Base-by-base conservation (phyloP, 2,113 vertebrate species). In the Vidua chalybeata region DNA sequence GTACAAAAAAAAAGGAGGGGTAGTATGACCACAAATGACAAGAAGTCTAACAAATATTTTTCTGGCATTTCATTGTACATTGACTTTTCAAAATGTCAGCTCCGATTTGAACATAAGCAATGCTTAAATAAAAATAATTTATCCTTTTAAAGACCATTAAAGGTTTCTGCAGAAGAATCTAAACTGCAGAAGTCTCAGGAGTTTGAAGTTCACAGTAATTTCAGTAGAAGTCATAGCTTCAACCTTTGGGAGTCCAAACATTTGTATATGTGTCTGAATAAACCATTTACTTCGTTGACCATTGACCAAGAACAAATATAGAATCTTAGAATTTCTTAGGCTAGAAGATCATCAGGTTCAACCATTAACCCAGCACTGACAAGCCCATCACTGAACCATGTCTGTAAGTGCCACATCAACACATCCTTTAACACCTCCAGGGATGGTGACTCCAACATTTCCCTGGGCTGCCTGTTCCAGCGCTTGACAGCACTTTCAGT, bases 1-100 rank as follows among this genome's bases (percentile, higher is more conserved):
- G 61, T 30, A 72, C 11, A 12, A 12, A 84, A 74, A 93, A 89
- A 89, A 9, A 8, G 35, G 48, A 74, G 28, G 20, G 13, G 24
- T 45, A 89, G 76, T 73, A 63, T n/a, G 62, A 79, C 79, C 84
- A 87, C 73, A 80, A 92, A 88, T 78, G 66, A 74, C 52, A 90
- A 74, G 43, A 93, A 82, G 31, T 62, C 79, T 76, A 92, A 93
- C 30, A 94, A 91, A 81, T 93, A 91, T 76, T 90, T 91, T 95
- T 79, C 41, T 89, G 43, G 45, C 45, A 66, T 88, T 92, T 92
- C 13, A 0, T 35, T 76, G 26, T 77, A 71, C 49, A 41, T 51
- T 92, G 79, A 88, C 77, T 96, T 91, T 75, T 87, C 16, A 68
- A 96, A 96, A 89, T 91, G 83, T 56, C 74, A 82, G 10, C 30